phyloP scores from a whole-genome alignment of 2,113 vertebrate genomes.

The Terrapene triunguis region DNA sequence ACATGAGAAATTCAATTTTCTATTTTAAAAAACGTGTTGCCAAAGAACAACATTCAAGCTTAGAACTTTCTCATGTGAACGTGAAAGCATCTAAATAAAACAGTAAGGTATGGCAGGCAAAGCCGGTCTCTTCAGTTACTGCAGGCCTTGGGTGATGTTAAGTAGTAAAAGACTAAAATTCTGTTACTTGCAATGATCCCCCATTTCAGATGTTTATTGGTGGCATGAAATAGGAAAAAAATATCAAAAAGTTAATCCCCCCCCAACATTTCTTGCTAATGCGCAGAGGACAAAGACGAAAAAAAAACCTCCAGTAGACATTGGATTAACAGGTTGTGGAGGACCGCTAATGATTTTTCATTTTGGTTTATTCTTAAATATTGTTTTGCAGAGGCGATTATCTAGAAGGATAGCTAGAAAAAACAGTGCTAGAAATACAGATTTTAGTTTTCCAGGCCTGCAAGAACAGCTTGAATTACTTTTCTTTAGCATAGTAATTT shows the following conservation, averaged over 20 bases:
- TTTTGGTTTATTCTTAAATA: neutral
- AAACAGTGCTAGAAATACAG: neutral
- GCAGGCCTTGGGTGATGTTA: constrained; percentile 33
- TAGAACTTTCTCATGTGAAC: constrained; percentile 3
- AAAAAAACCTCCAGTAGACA: constrained; percentile 41
- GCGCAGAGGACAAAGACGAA: neutral
- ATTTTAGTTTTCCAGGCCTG: constrained; percentile 1
- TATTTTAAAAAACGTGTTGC: constrained; percentile 42
- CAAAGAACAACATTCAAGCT: constrained; percentile 41
- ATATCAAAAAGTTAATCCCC: neutral
- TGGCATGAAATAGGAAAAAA: neutral
- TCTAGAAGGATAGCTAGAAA: neutral
- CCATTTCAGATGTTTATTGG: constrained; percentile 21
- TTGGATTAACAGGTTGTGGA: constrained; percentile 9
- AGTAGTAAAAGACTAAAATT: constrained; percentile 30
- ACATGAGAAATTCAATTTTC: constrained; percentile 62
- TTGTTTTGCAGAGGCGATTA: neutral
- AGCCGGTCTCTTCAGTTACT: constrained; percentile 28
- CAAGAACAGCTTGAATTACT: constrained; percentile 5
- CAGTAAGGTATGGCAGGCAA: neutral
- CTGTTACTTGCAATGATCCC: neutral
- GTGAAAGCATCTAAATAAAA: constrained; percentile 44
- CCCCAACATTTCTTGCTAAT: neutral
- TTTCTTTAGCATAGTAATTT: constrained; percentile 15
- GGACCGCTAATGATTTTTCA: neutral